Evolutionary conservation across 2,888 invertebrate genomes (phyloP).

Genomic region (Synergus itoensis): DNA sequence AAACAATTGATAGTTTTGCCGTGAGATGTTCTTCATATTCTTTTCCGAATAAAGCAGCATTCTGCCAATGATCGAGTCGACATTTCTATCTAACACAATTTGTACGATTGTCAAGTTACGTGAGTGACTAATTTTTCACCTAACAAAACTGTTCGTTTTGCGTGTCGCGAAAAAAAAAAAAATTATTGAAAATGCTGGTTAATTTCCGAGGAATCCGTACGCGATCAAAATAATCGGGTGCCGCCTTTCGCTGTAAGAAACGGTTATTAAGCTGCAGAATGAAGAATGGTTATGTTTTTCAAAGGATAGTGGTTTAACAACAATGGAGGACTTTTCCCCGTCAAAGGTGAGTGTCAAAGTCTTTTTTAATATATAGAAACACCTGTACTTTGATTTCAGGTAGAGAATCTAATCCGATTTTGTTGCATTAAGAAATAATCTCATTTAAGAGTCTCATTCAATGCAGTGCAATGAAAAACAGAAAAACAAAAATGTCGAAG

Average conservation of each 20-base stretch:
- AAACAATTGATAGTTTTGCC: not conserved
- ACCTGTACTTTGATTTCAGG: slow-evolving; percentile 46
- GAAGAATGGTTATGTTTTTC: slow-evolving; percentile 73
- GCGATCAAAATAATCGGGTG: slow-evolving; percentile 46
- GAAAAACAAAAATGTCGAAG: not conserved
- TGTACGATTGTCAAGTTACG: not conserved
- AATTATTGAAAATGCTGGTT: not conserved
- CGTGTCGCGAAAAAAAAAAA: not conserved
- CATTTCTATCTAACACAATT: not conserved
- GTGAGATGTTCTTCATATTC: not conserved
- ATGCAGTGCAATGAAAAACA: not conserved
- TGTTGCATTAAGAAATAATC: not conserved
- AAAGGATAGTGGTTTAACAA: slow-evolving; percentile 76
- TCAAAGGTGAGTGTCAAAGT: slow-evolving; percentile 82
- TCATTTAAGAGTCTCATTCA: not conserved
- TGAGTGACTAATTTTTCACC: slow-evolving; percentile 11
- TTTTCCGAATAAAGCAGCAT: not conserved
- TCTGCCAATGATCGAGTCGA: not conserved
- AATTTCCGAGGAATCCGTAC: not conserved
- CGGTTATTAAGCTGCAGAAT: slow-evolving; percentile 45
- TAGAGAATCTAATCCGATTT: slow-evolving; percentile 23
- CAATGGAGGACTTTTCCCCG: slow-evolving; percentile 88
- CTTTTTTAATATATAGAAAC: slow-evolving; percentile 42
- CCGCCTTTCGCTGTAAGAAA: slow-evolving; percentile 29
- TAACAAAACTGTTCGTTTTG: not conserved